A percentile compares a stretch with the other conserved stretches of the same genome.
phyloP scores from a whole-genome alignment of 2,113 vertebrate genomes.

The Aspidoscelis tigris region DNA sequence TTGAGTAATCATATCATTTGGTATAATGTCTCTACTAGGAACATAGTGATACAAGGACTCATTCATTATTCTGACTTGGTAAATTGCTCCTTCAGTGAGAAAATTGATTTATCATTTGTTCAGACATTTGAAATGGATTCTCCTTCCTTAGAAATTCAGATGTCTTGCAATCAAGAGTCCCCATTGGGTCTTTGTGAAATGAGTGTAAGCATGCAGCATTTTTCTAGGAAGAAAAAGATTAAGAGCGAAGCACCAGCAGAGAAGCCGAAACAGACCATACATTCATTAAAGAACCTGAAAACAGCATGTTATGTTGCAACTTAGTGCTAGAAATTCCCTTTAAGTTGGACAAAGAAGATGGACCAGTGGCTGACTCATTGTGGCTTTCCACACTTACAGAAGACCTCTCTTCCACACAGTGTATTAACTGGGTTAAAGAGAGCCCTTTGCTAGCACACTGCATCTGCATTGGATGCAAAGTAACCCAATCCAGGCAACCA shows the following conservation, averaged over 20 bases:
- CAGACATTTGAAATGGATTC: slow-evolving; percentile 48
- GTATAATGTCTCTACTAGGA: slow-evolving; percentile 61
- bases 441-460: too few species aligned
- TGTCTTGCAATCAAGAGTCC: background rate
- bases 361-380: too few species aligned
- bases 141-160: slow-evolving; percentile 41
- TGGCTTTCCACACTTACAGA: too few species aligned
- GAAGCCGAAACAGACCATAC: background rate
- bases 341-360: too few species aligned
- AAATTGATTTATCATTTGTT: slow-evolving; percentile 65
- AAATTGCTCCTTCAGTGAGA: slow-evolving; percentile 61
- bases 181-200: slow-evolving; percentile 26
- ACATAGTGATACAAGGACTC: slow-evolving; percentile 52
- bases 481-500: too few species aligned
- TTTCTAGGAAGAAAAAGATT: background rate
- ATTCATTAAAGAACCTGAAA: background rate
- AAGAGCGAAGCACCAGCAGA: background rate
- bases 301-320: background rate
- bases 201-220: background rate
- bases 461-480: too few species aligned
- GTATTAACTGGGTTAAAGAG: too few species aligned
- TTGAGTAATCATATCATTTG: slow-evolving; percentile 69
- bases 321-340: background rate
- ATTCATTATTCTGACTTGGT: slow-evolving; percentile 67
- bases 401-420: too few species aligned